Evolutionary conservation across 2,113 vertebrate species (phyloP), one percentile per base, ranked within the genome.

Genomic region (Leptocoma aspasia): DNA sequence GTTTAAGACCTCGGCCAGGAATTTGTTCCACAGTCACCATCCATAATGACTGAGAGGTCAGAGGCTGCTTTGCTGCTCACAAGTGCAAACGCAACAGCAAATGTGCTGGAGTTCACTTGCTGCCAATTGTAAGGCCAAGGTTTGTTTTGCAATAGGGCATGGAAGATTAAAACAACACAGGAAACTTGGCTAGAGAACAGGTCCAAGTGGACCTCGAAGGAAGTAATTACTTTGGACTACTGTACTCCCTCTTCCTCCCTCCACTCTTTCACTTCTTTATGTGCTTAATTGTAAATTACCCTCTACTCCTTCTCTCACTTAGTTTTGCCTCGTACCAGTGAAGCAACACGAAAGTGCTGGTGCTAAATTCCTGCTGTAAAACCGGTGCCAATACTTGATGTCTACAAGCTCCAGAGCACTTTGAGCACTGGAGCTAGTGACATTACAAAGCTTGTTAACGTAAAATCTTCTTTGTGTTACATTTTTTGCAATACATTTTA

Each of bases 401-500:
- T 57, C 82, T 89, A 1, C 4, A 11, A 93, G 86, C 77, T 90
- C 47, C 18, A 1, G 19, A 89, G 95, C 87, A 78, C 35, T 69
- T 63, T 5, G 11, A 84, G 95, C 87, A 78, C 72, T 39, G 70
- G 69, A 92, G 70, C 93, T 87, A 52, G 82, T 83, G 92, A 96
- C 90, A 94, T 95, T 94, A 92, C 53, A 80, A 92, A 92, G 93
- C 96, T 97, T 97, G 97, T 98, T 97, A 98, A 97, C 31, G 70
- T 90, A 97, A 97, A 92, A 95, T 97, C 92, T 94, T 97, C 95
- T 96, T 97, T 95, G 24, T 95, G 96, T 96, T 95, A 91, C 68
- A 71, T 79, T 96, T 96, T 95, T 95, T 85, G 90, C 95, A 93
- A 96, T 96, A 97, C 77, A 81, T 97, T 98, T 98, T 96, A 97